These are phyloP conservation scores for Chanos chanos DNA, from an alignment of 2,797 vertebrate species.

Conservation along the genomic window DNA sequence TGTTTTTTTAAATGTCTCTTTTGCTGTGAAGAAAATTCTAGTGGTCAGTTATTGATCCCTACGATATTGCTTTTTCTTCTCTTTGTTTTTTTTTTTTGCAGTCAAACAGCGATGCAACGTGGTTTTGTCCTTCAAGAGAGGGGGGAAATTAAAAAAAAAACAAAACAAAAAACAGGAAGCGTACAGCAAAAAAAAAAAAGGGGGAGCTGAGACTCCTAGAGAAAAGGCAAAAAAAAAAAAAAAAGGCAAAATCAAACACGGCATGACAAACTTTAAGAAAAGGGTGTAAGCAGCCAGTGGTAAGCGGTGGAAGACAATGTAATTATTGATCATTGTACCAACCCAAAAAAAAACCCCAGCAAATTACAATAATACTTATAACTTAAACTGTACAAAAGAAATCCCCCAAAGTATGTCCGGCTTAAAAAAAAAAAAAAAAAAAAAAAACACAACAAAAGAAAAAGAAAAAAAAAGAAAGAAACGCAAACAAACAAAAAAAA, in stretches of 20 bases:
- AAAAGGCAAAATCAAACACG: constrained; percentile 36
- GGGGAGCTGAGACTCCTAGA: constrained; percentile 43
- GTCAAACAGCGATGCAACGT: constrained; percentile 54
- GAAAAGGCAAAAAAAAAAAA: constrained; percentile 15
- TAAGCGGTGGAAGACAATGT: constrained; percentile 67
- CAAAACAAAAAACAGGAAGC: constrained; percentile 38
- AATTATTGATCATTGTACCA: constrained; percentile 51
- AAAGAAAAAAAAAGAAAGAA: too few species aligned
- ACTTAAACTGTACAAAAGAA: constrained; percentile 55
- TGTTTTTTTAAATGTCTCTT: constrained; percentile 35
- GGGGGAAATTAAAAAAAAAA: neutral
- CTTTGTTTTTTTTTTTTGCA: too few species aligned
- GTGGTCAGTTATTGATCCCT: constrained; percentile 51
- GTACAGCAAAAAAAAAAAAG: too few species aligned
- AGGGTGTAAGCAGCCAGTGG: constrained; percentile 52
- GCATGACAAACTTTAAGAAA: constrained; percentile 39
- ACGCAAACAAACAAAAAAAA: constrained; percentile 20
- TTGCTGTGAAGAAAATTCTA: constrained; percentile 49
- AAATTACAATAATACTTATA: constrained; percentile 27
- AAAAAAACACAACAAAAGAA: too few species aligned
- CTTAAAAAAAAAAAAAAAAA: too few species aligned
- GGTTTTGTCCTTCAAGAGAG: constrained; percentile 58
- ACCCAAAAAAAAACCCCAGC: constrained; percentile 42
- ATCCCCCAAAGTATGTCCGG: constrained; percentile 9
- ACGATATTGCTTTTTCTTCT: constrained; percentile 53